A percentile compares a stretch with the other conserved stretches of the same genome.
Conservation (phyloP, 2,113 vertebrate species). For the Chelonoidis abingdonii region DNA sequence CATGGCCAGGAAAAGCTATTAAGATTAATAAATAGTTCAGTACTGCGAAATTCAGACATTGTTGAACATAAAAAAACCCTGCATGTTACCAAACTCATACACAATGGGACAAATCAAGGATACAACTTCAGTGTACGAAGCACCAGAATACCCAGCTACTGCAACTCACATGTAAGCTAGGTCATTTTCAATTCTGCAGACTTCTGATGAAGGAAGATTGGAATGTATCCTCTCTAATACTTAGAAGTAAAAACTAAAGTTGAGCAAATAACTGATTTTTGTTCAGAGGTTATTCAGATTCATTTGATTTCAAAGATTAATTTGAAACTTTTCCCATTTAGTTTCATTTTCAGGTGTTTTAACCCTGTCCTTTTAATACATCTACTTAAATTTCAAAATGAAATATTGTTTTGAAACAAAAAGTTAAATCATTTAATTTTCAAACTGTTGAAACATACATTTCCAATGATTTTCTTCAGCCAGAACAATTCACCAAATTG, state of each 20-base stretch:
- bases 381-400: neutral
- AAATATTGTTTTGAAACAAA: neutral
- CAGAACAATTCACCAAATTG: neutral
- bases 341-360: too few relatives aligned
- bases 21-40: neutral
- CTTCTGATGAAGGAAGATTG: neutral
- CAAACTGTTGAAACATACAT: neutral
- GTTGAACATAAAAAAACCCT: neutral
- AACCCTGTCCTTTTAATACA: too few relatives aligned
- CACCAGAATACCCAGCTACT: neutral
- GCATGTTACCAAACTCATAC: fast-evolving
- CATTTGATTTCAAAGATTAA: too few relatives aligned
- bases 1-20: neutral
- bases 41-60: neutral
- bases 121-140: neutral
- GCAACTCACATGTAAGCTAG: neutral
- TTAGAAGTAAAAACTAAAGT: neutral
- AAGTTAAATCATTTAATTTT: too few relatives aligned
- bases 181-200: neutral
- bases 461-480: neutral
- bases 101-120: neutral
- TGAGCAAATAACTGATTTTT: neutral
- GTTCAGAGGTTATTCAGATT: neutral
- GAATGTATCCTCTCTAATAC: too few relatives aligned
- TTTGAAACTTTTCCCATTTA: too few relatives aligned